A percentile compares a stretch with the other conserved stretches of the same genome.
Conservation (phyloP, 1,140 invertebrate genomes). For the Aphaenogaster rudis region DNA sequence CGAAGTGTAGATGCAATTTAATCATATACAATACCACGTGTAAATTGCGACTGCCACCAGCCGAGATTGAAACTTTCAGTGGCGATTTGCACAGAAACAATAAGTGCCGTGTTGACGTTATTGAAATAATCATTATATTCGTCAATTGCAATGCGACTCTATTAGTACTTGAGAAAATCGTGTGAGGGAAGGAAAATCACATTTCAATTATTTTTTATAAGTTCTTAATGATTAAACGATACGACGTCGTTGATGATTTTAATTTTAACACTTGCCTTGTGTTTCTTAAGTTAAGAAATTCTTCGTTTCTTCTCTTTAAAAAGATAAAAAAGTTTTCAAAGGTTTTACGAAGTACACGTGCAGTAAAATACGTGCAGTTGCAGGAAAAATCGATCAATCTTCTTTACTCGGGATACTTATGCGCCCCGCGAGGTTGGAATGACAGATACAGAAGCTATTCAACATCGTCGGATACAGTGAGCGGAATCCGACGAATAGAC, state of each 20-base stretch:
- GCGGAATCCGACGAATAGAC: slow-evolving; percentile 52
- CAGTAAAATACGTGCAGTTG: neutral
- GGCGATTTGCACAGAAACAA: slow-evolving; percentile 37
- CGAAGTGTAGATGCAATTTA: slow-evolving; percentile 38
- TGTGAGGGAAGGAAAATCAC: neutral
- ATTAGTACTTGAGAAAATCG: neutral
- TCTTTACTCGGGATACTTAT: slow-evolving; percentile 22
- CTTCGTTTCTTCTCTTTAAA: neutral
- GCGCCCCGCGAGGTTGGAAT: slow-evolving; percentile 3
- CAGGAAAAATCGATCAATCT: slow-evolving; percentile 42
- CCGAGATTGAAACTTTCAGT: slow-evolving; percentile 46
- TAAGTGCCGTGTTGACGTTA: neutral
- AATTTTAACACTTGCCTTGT: neutral
- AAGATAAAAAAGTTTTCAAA: neutral
- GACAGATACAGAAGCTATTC: slow-evolving; percentile 50
- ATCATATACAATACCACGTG: slow-evolving; percentile 33
- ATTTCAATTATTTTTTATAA: neutral
- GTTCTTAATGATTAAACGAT: neutral
- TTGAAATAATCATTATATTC: slow-evolving; percentile 42
- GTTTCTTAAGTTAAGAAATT: neutral
- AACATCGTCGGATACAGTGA: slow-evolving; percentile 51
- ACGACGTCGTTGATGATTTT: neutral
- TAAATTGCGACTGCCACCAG: slow-evolving; percentile 19
- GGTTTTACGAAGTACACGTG: neutral
- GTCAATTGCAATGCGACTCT: neutral